These are phyloP conservation scores for Sceloporus undulatus DNA, from an alignment of 2,113 vertebrate species.

Conservation along the genomic window DNA sequence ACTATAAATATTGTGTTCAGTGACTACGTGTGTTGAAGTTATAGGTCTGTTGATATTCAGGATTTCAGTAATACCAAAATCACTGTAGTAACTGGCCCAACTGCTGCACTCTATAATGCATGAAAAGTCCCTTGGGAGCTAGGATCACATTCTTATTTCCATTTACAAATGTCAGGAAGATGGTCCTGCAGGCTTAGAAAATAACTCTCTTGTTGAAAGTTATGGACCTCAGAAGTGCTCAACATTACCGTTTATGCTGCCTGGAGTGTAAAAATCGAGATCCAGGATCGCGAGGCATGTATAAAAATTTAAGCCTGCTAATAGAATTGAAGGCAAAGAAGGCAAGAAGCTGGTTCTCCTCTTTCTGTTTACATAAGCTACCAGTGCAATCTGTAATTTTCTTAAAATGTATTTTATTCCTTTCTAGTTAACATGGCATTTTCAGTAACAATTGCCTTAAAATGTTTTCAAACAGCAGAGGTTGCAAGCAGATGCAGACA, in stretches of 20 bases:
- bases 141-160: slow-evolving; percentile 54
- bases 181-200: background rate
- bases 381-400: background rate
- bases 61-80: background rate
- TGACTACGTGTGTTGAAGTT: slow-evolving; percentile 5
- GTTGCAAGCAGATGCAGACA: background rate
- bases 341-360: background rate
- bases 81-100: background rate
- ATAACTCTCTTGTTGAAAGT: background rate
- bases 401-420: background rate
- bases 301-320: background rate
- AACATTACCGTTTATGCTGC: background rate
- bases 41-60: background rate
- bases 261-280: background rate
- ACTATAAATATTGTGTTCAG: slow-evolving; percentile 3
- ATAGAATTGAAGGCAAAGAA: background rate
- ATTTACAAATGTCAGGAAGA: background rate
- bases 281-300: too few species aligned
- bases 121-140: background rate
- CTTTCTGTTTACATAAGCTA: background rate
- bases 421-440: background rate
- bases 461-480: background rate
- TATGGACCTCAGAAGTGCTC: background rate
- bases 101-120: background rate
- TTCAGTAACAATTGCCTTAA: background rate